Conservation (phyloP, 2,888 invertebrate species). For the Melipona bicolor region DNA sequence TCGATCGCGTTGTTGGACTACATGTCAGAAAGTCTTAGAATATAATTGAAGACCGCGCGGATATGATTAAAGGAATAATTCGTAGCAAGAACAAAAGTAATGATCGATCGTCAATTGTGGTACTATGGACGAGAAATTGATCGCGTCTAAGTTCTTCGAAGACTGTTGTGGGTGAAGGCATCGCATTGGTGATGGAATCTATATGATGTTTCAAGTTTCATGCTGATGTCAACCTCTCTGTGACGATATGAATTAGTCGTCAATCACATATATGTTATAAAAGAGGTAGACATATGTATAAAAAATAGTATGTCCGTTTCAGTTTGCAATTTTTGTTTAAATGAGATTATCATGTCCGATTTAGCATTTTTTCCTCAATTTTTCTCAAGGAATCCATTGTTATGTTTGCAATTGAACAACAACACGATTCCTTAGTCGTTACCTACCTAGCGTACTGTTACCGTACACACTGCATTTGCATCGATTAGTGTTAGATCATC, state of each 20-base stretch:
- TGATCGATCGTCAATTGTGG: constrained; percentile 47
- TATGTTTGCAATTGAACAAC: background rate
- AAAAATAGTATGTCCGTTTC: background rate
- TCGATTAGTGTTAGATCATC: constrained; percentile 59
- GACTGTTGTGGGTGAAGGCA: constrained; percentile 54
- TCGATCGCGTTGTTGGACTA: constrained; percentile 19
- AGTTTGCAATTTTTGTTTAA: background rate
- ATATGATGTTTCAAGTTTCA: constrained; percentile 38
- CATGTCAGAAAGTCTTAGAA: constrained; percentile 3
- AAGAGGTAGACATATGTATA: constrained; percentile 6
- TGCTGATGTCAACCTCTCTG: constrained; percentile 16
- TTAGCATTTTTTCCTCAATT: background rate
- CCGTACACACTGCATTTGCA: constrained; percentile 56
- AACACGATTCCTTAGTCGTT: constrained; percentile 47
- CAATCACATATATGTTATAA: background rate
- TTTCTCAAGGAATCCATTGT: background rate
- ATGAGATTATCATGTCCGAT: background rate
- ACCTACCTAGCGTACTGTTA: constrained; percentile 31
- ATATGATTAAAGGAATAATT: constrained; percentile 4
- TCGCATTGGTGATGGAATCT: constrained; percentile 54
- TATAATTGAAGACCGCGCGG: constrained; percentile 5
- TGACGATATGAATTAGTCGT: constrained; percentile 9
- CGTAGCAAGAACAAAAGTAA: constrained; percentile 17
- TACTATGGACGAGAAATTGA: constrained; percentile 5
- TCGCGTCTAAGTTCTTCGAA: constrained; percentile 40